Conservation (phyloP, 2,888 invertebrate genomes). For the Polydrusus cervinus region DNA sequence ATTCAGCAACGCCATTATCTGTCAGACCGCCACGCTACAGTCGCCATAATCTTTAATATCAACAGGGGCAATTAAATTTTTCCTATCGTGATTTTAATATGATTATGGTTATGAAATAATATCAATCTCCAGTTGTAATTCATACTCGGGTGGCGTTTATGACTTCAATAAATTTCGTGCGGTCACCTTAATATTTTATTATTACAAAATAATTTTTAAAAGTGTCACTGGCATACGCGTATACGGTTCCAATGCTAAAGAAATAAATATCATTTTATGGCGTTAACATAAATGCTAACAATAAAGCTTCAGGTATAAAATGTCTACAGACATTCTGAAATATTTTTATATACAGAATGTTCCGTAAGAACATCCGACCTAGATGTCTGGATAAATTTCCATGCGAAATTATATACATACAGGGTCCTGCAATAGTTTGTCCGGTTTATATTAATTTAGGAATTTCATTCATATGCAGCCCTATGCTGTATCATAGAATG, state of each 20-base stretch:
- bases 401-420: too few relatives aligned
- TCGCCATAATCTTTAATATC: constrained; percentile 44
- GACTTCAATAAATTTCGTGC: constrained; percentile 32
- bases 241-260: constrained; percentile 23
- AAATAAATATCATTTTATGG: constrained; percentile 32
- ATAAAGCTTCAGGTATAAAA: constrained; percentile 20
- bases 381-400: too few relatives aligned
- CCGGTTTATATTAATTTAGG: too few relatives aligned
- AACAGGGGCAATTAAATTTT: constrained; percentile 40
- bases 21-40: constrained; percentile 28
- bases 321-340: neutral
- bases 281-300: constrained; percentile 29
- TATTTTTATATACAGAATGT: neutral
- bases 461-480: too few relatives aligned
- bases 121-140: constrained; percentile 38
- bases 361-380: too few relatives aligned
- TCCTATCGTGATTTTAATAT: constrained; percentile 28
- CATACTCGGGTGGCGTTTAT: constrained; percentile 43
- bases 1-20: constrained; percentile 45
- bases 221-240: constrained; percentile 22
- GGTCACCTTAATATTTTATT: constrained; percentile 37
- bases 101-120: constrained; percentile 39
- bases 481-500: too few relatives aligned
- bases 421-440: too few relatives aligned
- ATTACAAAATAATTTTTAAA: constrained; percentile 36